A percentile compares a stretch with the other conserved stretches of the same genome.
These are phyloP conservation scores for Hydrolagus affinis DNA, from an alignment of 2,113 vertebrate genomes.

Conservation along the genomic window DNA sequence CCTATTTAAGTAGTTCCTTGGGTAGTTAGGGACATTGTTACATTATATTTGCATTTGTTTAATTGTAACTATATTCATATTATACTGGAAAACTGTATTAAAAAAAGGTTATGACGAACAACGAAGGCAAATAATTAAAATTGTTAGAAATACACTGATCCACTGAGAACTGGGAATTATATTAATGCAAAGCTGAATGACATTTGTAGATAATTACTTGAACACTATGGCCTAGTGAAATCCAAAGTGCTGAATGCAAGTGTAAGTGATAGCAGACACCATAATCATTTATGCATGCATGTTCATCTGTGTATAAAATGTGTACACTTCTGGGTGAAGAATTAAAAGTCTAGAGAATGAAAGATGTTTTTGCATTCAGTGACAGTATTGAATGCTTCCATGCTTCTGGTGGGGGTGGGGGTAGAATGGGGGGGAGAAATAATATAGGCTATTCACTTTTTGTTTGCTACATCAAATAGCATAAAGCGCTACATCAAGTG, in stretches of 20 bases:
- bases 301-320: not conserved
- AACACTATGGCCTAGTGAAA: not conserved
- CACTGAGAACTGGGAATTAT: not conserved
- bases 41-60: not conserved
- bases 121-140: slow-evolving; percentile 11
- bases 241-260: not conserved
- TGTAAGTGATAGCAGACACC: not conserved
- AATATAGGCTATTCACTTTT: not conserved
- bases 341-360: not conserved
- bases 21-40: not conserved
- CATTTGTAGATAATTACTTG: not conserved
- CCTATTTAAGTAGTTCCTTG: too few relatives aligned
- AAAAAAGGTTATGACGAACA: not conserved
- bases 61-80: not conserved
- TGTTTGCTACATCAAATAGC: not conserved
- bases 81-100: not conserved
- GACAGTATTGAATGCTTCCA: not conserved
- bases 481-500: not conserved
- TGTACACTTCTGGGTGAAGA: not conserved
- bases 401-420: too few relatives aligned
- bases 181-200: not conserved
- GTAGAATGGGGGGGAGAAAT: not conserved
- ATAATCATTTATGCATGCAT: not conserved
- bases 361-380: not conserved
- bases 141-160: not conserved